Conservation (phyloP, 1,140 invertebrate genomes). For the Nephila pilipes region DNA sequence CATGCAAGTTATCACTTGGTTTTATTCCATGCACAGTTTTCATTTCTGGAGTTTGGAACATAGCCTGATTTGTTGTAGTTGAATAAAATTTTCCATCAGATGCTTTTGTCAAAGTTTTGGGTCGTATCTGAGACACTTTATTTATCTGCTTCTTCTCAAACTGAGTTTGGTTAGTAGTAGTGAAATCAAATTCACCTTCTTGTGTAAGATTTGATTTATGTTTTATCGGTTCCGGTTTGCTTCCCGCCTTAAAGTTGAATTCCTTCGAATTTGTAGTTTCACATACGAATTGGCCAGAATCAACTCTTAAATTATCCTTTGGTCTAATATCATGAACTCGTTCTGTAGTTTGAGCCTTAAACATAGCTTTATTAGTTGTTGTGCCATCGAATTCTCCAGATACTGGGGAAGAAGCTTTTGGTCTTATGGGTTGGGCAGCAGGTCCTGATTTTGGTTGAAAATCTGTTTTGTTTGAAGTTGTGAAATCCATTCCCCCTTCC, state of each 20-base stretch:
- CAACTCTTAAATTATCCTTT: constrained; percentile 44
- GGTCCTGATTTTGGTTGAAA: constrained; percentile 31
- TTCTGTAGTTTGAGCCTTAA: constrained; percentile 23
- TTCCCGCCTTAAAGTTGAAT: constrained; percentile 76
- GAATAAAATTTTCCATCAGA: constrained; percentile 53
- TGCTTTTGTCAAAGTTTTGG: constrained; percentile 55
- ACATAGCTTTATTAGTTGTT: constrained; percentile 71
- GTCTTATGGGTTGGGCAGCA: constrained; percentile 35
- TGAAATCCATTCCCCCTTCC: constrained; percentile 71
- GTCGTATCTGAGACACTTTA: constrained; percentile 27
- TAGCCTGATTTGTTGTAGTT: constrained; percentile 65
- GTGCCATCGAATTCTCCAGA: constrained; percentile 71
- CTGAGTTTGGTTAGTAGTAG: constrained; percentile 78
- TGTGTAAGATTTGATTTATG: constrained; percentile 80
- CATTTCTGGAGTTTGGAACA: constrained; percentile 29
- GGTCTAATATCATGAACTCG: constrained; percentile 56
- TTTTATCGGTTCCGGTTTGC: neutral
- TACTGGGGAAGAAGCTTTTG: constrained; percentile 33
- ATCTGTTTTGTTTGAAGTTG: constrained; percentile 62
- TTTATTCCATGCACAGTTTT: neutral
- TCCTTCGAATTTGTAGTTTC: constrained; percentile 79
- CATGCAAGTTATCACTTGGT: constrained; percentile 13
- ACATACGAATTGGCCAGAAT: constrained; percentile 36
- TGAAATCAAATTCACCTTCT: constrained; percentile 81
- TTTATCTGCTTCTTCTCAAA: constrained; percentile 47